Evolutionary conservation across 2,113 vertebrate genomes (phyloP), one percentile per base, ranked within the genome.

Genomic region (Cacatua alba): DNA sequence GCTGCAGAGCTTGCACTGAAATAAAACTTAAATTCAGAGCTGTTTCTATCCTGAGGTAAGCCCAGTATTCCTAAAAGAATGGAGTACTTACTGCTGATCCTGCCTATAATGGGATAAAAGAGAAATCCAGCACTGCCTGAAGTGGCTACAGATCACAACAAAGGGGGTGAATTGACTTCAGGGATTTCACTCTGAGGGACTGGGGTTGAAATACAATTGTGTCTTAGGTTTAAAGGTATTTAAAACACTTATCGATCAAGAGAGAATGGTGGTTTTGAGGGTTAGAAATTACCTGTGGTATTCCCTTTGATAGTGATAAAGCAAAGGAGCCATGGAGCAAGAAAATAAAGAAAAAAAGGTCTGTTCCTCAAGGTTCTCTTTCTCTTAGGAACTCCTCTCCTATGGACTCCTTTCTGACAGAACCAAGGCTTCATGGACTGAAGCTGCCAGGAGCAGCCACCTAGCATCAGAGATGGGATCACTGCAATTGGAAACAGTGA

Each of bases 1-100:
- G 41, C 72, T 86, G 24, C 55, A 90, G 88, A 95, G n/a, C 86
- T 92, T 88, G 29, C 48, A 83, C 2, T 8, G 79, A 83, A 88
- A 74, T 95, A 83, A 96, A 92, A 80, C 51, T 77, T 51, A 57
- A 64, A 88, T 96, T 87, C 65, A 88, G 60, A 82, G 62, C 55
- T 83, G 31, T 65, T 52, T 60, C 65, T 85, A 17, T 76, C 77
- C 81, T 41, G 65, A 91, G 25, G 29, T 89, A 95, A 97, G 65
- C 48, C 52, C 18, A 31, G 43, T 82, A 84, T 94, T 94, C 74
- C 74, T 89, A 44, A 71, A 94, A 89, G 48, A 85, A 64, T 44
- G 37, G 53, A 68, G 11, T 59, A 37, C 52, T 95, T 85, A 72
- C 60, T 87, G 81, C 70, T 85, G 81, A 86, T 92, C 78, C 69